These are phyloP conservation scores for Lates japonicus DNA, from an alignment of 2,797 vertebrate species.

Conservation along the genomic window DNA sequence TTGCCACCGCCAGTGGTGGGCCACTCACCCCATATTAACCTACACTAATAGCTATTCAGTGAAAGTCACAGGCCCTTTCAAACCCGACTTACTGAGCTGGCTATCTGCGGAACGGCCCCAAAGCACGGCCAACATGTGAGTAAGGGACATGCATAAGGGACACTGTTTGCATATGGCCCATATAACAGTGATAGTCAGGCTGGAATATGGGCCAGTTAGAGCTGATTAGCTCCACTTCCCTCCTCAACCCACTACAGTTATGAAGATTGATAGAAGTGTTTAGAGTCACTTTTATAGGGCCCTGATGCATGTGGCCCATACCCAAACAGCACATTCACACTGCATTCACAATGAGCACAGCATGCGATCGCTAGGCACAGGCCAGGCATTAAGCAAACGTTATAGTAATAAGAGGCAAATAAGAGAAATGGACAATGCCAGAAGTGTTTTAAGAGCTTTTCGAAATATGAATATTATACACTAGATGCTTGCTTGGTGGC, in stretches of 20 bases:
- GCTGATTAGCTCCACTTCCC: constrained; percentile 83
- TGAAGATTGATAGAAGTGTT: constrained; percentile 87
- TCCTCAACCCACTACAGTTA: constrained; percentile 81
- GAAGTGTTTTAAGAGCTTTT: constrained; percentile 82
- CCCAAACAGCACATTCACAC: constrained; percentile 81
- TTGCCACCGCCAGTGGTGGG: constrained; percentile 79
- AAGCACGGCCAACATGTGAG: constrained; percentile 49
- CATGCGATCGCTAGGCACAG: constrained; percentile 71
- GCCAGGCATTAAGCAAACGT: constrained; percentile 78
- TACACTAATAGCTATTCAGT: constrained; percentile 79
- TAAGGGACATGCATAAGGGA: constrained; percentile 51
- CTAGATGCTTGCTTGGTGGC: constrained; percentile 82
- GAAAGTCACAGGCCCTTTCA: constrained; percentile 75
- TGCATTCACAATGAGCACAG: constrained; percentile 79
- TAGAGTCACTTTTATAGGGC: constrained; percentile 84
- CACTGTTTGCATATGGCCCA: constrained; percentile 77
- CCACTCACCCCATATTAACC: constrained; percentile 81
- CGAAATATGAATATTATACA: constrained; percentile 86
- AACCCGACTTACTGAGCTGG: constrained; percentile 58
- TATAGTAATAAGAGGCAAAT: constrained; percentile 77
- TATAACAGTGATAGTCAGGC: constrained; percentile 74
- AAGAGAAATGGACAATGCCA: constrained; percentile 82
- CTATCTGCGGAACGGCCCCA: constrained; percentile 72
- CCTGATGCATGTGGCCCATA: constrained; percentile 82
- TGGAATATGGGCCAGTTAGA: constrained; percentile 82